Evolutionary conservation across 2,797 vertebrate genomes (phyloP).

Genomic region (Anniella stebbinsi): DNA sequence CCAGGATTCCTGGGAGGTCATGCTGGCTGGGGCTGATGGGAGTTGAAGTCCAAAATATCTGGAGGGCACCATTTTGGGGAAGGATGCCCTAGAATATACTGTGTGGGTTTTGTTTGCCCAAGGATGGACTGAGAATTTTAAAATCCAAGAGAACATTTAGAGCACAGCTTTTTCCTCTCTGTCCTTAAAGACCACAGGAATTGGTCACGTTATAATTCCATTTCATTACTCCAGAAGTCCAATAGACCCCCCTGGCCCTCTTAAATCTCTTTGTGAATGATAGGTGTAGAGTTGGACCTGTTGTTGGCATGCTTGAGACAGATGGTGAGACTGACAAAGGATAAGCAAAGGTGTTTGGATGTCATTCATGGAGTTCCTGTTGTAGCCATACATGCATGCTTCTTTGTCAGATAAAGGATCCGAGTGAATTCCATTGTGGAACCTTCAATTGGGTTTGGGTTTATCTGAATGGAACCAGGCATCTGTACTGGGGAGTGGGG

Average conservation of each 20-base stretch:
- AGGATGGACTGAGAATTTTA: slow-evolving; percentile 30
- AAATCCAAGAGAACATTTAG: slow-evolving; percentile 24
- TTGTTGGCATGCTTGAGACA: slow-evolving; percentile 69
- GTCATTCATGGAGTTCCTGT: slow-evolving; percentile 60
- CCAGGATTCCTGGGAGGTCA: background rate
- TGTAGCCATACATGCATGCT: slow-evolving; percentile 71
- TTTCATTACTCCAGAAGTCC: slow-evolving; percentile 61
- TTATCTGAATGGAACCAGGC: slow-evolving; percentile 71
- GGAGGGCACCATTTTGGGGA: background rate
- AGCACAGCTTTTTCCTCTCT: slow-evolving; percentile 46
- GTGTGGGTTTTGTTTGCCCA: slow-evolving; percentile 5
- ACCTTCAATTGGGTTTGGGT: slow-evolving; percentile 76
- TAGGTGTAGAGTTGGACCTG: slow-evolving; percentile 51
- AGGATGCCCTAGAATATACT: background rate
- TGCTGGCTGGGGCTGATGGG: background rate
- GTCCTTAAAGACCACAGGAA: slow-evolving; percentile 54
- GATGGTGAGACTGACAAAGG: slow-evolving; percentile 69
- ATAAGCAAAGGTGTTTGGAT: slow-evolving; percentile 57
- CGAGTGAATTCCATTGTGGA: slow-evolving; percentile 73
- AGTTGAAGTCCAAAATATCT: background rate
- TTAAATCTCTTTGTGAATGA: background rate
- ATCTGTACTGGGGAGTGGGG: slow-evolving; percentile 66
- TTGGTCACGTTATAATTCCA: slow-evolving; percentile 52
- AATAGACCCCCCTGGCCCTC: slow-evolving; percentile 16
- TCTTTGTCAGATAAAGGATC: slow-evolving; percentile 75